These are phyloP conservation scores for Zapus hudsonius DNA, from an alignment of 2,113 vertebrate species.

Conservation along the genomic window DNA sequence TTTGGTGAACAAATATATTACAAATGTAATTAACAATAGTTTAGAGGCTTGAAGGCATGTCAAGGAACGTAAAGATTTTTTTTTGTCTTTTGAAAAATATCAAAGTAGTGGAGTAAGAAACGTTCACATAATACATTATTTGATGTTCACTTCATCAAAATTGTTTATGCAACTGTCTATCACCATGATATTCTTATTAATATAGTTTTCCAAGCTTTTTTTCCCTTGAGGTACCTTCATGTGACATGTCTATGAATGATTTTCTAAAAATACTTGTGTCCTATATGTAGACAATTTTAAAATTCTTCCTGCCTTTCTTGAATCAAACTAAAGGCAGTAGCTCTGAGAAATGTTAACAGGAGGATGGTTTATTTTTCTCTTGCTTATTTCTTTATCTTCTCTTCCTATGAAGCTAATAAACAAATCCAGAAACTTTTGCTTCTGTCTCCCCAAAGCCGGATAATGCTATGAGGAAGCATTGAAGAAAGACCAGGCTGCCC, in stretches of 20 bases:
- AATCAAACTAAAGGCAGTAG: slow-evolving; percentile 25
- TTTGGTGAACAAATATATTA: neutral
- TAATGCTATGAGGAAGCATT: neutral
- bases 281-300: slow-evolving; percentile 44
- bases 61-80: neutral
- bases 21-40: neutral
- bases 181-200: neutral
- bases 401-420: slow-evolving; percentile 69
- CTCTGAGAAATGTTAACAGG: slow-evolving; percentile 51
- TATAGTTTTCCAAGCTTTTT: neutral
- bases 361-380: slow-evolving; percentile 43
- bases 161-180: slow-evolving; percentile 5
- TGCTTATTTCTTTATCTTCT: slow-evolving; percentile 52
- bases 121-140: neutral
- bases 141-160: neutral
- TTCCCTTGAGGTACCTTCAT: neutral
- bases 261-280: slow-evolving; percentile 21
- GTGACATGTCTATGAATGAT: slow-evolving; percentile 15
- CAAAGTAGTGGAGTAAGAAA: neutral
- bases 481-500: neutral
- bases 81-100: neutral
- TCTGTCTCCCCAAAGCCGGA: slow-evolving; percentile 32
- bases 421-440: slow-evolving; percentile 68
- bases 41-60: neutral
- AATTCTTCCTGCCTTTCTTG: slow-evolving; percentile 43